Base-by-base conservation (phyloP, 2,797 vertebrate genomes). In the Cuniculus paca region DNA sequence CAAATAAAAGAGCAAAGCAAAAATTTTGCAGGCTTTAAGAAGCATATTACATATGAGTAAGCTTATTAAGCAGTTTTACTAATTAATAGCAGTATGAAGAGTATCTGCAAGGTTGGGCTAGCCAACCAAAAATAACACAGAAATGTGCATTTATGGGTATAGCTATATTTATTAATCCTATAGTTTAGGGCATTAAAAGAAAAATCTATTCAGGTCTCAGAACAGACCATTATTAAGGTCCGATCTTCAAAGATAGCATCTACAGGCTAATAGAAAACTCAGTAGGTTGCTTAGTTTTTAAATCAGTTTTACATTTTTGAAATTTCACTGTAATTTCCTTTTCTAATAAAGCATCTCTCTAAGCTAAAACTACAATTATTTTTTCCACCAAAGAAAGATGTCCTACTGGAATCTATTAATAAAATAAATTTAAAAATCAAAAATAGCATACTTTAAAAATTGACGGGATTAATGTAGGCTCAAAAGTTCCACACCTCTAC, bases 401-500 rank as follows among this genome's bases (percentile, higher is more conserved):
- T 79, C 75, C 92, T 92, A 85, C 13, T 91, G 70, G 36, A 93
- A 86, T 94, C 84, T 94, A 79, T 13, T 92, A 92, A 87, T 28
- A 97, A 96, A 95, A 82, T 81, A 95, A 97, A 94, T 56, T 91
- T 60, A 90, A 96, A 96, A 95, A 94, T 86, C 9, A 90, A 95
- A 95, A 96, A 95, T 56, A 56, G 39, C 81, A 52, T 78, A 79
- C 88, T 93, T 95, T 90, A 96, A 95, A 96, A 95, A 94, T 60
- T 50, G 92, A 50, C 80, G 50, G 54, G 48, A 63, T 94, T 93
- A 80, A 92, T 58, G 45, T n/a, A 89, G 80, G 94, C 58, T 96
- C 95, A 97, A 97, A 98, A 98, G 97, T 48, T 95, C 28, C 96
- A 96, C 86, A 97, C 93, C 72, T 98, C 82, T 92, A 63, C 54